Evolutionary conservation across 2,797 vertebrate species (phyloP).

Genomic region (Cyclopterus lumpus): DNA sequence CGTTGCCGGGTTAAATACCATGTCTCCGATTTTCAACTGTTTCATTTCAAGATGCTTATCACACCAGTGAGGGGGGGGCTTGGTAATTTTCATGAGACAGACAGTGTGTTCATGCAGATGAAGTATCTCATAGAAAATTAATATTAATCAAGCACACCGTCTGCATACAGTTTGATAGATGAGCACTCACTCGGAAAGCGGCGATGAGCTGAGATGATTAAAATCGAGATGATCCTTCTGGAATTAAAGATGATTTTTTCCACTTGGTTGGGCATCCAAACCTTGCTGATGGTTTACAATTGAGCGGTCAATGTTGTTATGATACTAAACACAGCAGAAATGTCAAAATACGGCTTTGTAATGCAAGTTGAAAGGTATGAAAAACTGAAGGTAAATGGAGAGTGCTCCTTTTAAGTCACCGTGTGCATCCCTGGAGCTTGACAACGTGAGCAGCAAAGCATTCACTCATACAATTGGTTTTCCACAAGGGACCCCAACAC

Average conservation of each 20-base stretch:
- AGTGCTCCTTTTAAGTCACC: slow-evolving; percentile 49
- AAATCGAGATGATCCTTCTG: slow-evolving; percentile 42
- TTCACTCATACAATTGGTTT: slow-evolving; percentile 76
- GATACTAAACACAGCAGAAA: slow-evolving; percentile 30
- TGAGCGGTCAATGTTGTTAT: slow-evolving; percentile 46
- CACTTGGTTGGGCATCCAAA: slow-evolving; percentile 36
- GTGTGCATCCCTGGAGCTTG: slow-evolving; percentile 59
- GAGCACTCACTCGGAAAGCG: slow-evolving; percentile 68
- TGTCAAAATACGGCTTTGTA: slow-evolving; percentile 41
- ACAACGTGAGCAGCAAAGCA: slow-evolving; percentile 63
- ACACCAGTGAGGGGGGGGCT: slow-evolving; percentile 56
- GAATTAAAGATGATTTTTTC: slow-evolving; percentile 45
- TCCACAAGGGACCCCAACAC: slow-evolving; percentile 68
- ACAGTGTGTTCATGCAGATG: slow-evolving; percentile 77
- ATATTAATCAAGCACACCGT: slow-evolving; percentile 74
- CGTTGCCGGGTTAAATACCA: slow-evolving; percentile 70
- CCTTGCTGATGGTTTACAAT: slow-evolving; percentile 36
- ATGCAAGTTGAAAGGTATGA: slow-evolving; percentile 54
- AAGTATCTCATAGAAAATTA: slow-evolving; percentile 67
- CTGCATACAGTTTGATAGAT: slow-evolving; percentile 74
- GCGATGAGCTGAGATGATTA: slow-evolving; percentile 72
- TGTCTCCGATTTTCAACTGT: slow-evolving; percentile 68
- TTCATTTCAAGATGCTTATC: slow-evolving; percentile 79
- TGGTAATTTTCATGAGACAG: slow-evolving; percentile 68
- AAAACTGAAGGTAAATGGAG: slow-evolving; percentile 56